phyloP scores from a whole-genome alignment of 2,113 vertebrate genomes.

The Siniperca chuatsi region DNA sequence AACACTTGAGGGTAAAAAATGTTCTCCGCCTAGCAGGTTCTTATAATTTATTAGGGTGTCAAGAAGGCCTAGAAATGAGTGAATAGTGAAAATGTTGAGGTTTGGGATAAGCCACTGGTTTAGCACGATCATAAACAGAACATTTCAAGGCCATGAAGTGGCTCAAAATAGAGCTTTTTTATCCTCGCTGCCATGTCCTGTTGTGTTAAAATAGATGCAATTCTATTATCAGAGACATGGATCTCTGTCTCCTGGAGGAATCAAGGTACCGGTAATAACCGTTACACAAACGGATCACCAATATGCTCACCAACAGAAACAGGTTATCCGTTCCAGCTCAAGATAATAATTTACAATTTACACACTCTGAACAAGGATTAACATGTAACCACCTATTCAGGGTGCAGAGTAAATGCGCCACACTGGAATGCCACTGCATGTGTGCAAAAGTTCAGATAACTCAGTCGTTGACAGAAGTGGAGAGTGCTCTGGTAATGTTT shows the following conservation, averaged over 20 bases:
- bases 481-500: constrained; percentile 11
- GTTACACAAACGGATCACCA: constrained; percentile 7
- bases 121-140: background rate
- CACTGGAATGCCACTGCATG: background rate
- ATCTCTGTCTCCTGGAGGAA: constrained; percentile 26
- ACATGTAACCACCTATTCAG: constrained; percentile 65
- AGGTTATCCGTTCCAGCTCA: constrained; percentile 3
- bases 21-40: constrained; percentile 20
- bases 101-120: background rate
- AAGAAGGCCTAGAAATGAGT: background rate
- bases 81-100: background rate
- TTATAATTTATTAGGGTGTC: background rate
- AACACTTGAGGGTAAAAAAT: constrained; percentile 12
- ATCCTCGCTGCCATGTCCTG: background rate
- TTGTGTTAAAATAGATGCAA: constrained; percentile 37
- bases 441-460: background rate
- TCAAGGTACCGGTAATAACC: constrained; percentile 9
- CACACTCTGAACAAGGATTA: constrained; percentile 57
- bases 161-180: constrained; percentile 43
- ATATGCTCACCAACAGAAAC: background rate
- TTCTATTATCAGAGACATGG: constrained; percentile 40
- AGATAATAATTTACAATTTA: constrained; percentile 68
- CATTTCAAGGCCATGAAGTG: constrained; percentile 17
- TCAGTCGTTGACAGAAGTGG: constrained; percentile 14
- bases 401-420: constrained; percentile 26